phyloP scores from a whole-genome alignment of 2,888 invertebrate genomes.

The Drosophila mettleri region DNA sequence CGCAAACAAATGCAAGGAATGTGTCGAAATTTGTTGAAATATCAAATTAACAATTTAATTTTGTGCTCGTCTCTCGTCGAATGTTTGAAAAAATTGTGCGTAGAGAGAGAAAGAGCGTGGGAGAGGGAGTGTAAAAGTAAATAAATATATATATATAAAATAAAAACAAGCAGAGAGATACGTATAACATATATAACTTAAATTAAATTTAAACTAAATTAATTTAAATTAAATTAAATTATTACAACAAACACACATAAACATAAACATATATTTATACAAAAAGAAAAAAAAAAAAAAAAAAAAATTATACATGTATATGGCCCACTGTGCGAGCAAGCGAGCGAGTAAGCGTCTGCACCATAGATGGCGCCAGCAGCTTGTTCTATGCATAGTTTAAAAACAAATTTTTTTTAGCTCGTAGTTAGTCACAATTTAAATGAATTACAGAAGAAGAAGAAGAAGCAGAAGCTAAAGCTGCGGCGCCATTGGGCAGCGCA shows the following conservation, averaged over 20 bases:
- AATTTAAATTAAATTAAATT: slow-evolving; percentile 47
- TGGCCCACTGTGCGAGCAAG: slow-evolving; percentile 24
- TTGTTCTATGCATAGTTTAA: slow-evolving; percentile 40
- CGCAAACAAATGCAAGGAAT: slow-evolving; percentile 21
- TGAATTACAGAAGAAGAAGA: slow-evolving; percentile 51
- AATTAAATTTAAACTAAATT: slow-evolving; percentile 34
- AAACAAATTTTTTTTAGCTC: slow-evolving; percentile 63
- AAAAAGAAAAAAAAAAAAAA: slow-evolving; percentile 1
- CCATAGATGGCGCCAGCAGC: slow-evolving; percentile 50
- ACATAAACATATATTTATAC: slow-evolving; percentile 32
- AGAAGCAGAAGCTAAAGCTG: slow-evolving; percentile 39
- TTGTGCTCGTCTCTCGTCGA: slow-evolving; percentile 33
- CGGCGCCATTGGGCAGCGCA: slow-evolving; percentile 48
- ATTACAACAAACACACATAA: slow-evolving; percentile 32
- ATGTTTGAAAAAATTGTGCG: slow-evolving; percentile 23
- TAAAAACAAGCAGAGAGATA: slow-evolving; percentile 34
- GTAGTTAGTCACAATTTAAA: slow-evolving; percentile 81
- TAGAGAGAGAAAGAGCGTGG: slow-evolving; percentile 4
- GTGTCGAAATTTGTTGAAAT: slow-evolving; percentile 37
- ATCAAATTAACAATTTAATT: slow-evolving; percentile 27
- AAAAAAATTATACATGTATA: slow-evolving; percentile 1
- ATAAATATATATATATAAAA: slow-evolving; percentile 11
- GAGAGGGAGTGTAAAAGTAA: slow-evolving; percentile 3
- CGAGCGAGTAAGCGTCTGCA: not conserved
- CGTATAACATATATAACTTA: slow-evolving; percentile 17